phyloP scores from a whole-genome alignment of 2,888 invertebrate species.

The Lycophotia porphyrea region DNA sequence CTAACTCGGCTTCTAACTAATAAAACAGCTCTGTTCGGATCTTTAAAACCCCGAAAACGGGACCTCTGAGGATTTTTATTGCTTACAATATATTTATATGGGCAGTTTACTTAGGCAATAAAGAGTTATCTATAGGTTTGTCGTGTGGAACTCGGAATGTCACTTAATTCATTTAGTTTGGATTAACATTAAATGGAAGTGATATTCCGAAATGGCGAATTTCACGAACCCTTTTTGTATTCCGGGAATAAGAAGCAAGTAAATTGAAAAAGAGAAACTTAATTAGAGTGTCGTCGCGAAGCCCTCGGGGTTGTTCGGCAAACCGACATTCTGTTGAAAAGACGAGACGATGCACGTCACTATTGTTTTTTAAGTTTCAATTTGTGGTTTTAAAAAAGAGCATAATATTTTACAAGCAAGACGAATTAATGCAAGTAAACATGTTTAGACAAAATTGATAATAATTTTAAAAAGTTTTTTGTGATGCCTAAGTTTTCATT shows the following conservation, averaged over 20 bases:
- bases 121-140: slow-evolving; percentile 44
- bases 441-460: too few species aligned
- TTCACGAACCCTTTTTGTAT: slow-evolving; percentile 14
- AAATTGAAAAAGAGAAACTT: slow-evolving; percentile 46
- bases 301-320: slow-evolving; percentile 20
- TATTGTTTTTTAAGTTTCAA: slow-evolving; percentile 13
- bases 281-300: slow-evolving; percentile 25
- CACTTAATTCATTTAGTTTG: slow-evolving; percentile 37
- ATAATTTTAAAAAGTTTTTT: too few species aligned
- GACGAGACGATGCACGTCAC: neutral
- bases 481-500: neutral
- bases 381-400: neutral
- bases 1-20: slow-evolving; percentile 59
- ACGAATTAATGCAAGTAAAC: too few species aligned
- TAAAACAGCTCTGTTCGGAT: slow-evolving; percentile 55
- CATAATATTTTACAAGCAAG: neutral
- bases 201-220: neutral
- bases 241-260: slow-evolving; percentile 6
- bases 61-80: slow-evolving; percentile 52
- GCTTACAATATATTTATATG: slow-evolving; percentile 60
- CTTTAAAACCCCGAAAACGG: slow-evolving; percentile 54
- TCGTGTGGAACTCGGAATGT: slow-evolving; percentile 14
- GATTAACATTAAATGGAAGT: slow-evolving; percentile 16
- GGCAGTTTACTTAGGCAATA: slow-evolving; percentile 55
- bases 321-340: slow-evolving; percentile 13